Evolutionary conservation across 2,888 invertebrate genomes (phyloP).

Genomic region (Tiliacea aurago): DNA sequence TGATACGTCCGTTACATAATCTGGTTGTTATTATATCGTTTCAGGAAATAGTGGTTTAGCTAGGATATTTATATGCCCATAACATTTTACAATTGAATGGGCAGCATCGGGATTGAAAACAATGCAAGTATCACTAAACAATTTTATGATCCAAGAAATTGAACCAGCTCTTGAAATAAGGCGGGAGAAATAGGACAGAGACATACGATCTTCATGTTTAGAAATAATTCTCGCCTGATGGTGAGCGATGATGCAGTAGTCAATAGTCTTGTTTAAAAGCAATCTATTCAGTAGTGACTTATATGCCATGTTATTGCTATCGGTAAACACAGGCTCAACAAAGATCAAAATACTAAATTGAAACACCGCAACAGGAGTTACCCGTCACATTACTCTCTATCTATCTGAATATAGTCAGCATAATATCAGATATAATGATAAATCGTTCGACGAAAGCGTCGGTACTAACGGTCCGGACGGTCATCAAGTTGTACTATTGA

Average conservation of each 20-base stretch:
- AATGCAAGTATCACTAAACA: constrained; percentile 39
- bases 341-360: constrained; percentile 20
- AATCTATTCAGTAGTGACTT: background rate
- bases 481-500: constrained; percentile 38
- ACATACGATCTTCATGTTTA: background rate
- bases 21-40: constrained; percentile 2
- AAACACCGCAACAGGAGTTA: constrained; percentile 16
- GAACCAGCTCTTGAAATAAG: constrained; percentile 19
- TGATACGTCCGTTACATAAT: background rate
- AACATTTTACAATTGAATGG: constrained; percentile 36
- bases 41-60: constrained; percentile 25
- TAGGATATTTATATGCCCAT: constrained; percentile 34
- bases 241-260: background rate
- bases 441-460: constrained; percentile 35
- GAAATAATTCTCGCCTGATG: background rate
- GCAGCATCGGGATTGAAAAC: constrained; percentile 37
- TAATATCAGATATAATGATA: constrained; percentile 32
- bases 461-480: constrained; percentile 10
- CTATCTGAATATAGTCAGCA: constrained; percentile 38
- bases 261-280: background rate
- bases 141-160: constrained; percentile 56
- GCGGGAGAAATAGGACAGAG: constrained; percentile 13
- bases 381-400: constrained; percentile 13
- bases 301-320: background rate
- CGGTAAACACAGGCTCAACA: background rate